phyloP scores from a whole-genome alignment of 2,113 vertebrate genomes.

The Cichladusa arquata region DNA sequence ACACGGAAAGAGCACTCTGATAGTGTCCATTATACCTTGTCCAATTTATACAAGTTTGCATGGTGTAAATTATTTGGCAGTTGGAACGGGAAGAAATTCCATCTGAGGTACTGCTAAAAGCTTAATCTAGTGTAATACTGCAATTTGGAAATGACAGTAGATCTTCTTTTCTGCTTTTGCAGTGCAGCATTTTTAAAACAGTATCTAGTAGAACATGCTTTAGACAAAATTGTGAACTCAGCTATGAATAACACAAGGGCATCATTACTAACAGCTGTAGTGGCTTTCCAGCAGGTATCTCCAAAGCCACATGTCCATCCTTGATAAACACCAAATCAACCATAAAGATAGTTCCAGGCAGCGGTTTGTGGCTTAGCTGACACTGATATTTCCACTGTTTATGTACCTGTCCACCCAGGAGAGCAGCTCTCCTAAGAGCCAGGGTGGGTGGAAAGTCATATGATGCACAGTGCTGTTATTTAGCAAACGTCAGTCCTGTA shows the following conservation, averaged over 20 bases:
- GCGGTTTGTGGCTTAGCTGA: rapidly evolving
- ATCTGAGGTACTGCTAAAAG: not conserved
- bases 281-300: not conserved
- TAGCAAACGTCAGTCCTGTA: not conserved
- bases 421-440: not conserved
- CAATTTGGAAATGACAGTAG: not conserved
- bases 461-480: not conserved
- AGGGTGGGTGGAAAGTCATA: not conserved
- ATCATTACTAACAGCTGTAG: not conserved
- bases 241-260: not conserved
- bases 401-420: not conserved
- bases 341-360: not conserved
- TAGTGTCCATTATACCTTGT: not conserved
- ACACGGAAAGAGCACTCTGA: not conserved
- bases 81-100: not conserved
- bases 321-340: not conserved
- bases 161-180: not conserved
- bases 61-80: not conserved
- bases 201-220: not conserved
- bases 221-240: not conserved
- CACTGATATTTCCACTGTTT: not conserved
- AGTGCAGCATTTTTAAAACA: not conserved
- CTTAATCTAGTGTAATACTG: not conserved
- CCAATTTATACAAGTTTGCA: not conserved
- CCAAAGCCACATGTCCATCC: not conserved